Evolutionary conservation across 1,140 invertebrate species (phyloP), one percentile per base, ranked within the genome.

Genomic region (Cydia fagiglandana): DNA sequence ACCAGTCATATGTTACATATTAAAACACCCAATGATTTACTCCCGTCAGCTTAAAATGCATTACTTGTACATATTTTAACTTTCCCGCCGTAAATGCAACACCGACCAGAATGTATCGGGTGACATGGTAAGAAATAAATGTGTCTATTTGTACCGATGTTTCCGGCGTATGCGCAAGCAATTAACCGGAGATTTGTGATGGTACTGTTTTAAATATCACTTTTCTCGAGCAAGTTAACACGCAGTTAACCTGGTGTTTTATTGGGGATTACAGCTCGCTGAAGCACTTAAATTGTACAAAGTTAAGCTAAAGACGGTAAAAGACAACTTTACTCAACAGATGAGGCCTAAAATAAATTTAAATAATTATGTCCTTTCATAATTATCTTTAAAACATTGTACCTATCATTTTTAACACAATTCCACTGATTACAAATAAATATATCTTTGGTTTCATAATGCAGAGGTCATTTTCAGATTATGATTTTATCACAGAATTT

Each of bases 71-170:
- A 70, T 70, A 70, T 81, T 68, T 77, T 73, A 79, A 76, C 74
- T 73, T 34, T 66, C 53, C 38, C 45, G 15, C 74, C 24, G 64
- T 79, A 80, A 87, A 86, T 83, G 80, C 78, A 83, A 80, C 76
- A 75, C 79, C 75, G 74, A 76, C 76, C 76, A 75, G 77, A 83
- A 78, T 75, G 82, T 90, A 90, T 91, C 87, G 79, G 78, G 82
- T 88, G 80, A 81, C 89, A 66, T 64, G 74, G 80, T 88, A 83
- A 84, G 84, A 83, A 88, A 90, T 82, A 83, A 90, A 90, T 90
- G 88, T 86, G 85, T 88, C 88, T 85, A 89, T 88, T 88, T 86
- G 84, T 86, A 84, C 61, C 66, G 45, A 80, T 75, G 81, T 84
- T 86, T 90, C 88, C 88, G 87, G 90, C 85, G 86, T 87, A 47